phyloP scores from a whole-genome alignment of 2,797 vertebrate species.

The Gambelia wislizenii region DNA sequence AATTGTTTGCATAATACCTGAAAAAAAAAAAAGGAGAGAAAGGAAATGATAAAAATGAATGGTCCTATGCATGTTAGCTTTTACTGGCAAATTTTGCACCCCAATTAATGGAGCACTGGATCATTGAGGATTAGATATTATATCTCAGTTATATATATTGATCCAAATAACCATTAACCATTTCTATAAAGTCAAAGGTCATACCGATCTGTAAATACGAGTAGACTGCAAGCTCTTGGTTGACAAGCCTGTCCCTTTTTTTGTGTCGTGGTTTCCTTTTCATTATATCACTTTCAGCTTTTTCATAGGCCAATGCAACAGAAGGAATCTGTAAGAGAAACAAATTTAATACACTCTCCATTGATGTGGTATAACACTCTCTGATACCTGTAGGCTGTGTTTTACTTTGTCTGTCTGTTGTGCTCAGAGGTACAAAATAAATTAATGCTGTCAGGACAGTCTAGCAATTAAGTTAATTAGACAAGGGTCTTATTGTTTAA shows the following conservation, averaged over 20 bases:
- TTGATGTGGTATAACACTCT: accelerated
- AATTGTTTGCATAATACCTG: conserved; percentile 82
- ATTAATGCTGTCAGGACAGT: not conserved
- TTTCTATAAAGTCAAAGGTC: conserved; percentile 11
- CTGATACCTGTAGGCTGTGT: accelerated
- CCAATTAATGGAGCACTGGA: not conserved
- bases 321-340: conserved; percentile 80
- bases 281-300: conserved; percentile 85
- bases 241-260: conserved; percentile 81
- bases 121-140: not conserved
- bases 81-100: not conserved
- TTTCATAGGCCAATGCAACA: conserved; percentile 83
- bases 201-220: conserved; percentile 84
- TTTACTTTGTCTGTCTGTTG: not conserved
- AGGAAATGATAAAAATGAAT: not conserved
- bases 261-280: conserved; percentile 83
- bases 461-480: not conserved
- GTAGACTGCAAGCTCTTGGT: conserved; percentile 78
- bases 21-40: conserved; percentile 5
- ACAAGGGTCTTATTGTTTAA: not conserved
- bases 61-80: not conserved
- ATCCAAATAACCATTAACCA: accelerated
- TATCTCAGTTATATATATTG: not conserved
- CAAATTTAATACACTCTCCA: not conserved
- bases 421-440: not conserved